These are phyloP conservation scores for Eonycteris spelaea DNA, from an alignment of 2,113 vertebrate genomes.

Conservation along the genomic window DNA sequence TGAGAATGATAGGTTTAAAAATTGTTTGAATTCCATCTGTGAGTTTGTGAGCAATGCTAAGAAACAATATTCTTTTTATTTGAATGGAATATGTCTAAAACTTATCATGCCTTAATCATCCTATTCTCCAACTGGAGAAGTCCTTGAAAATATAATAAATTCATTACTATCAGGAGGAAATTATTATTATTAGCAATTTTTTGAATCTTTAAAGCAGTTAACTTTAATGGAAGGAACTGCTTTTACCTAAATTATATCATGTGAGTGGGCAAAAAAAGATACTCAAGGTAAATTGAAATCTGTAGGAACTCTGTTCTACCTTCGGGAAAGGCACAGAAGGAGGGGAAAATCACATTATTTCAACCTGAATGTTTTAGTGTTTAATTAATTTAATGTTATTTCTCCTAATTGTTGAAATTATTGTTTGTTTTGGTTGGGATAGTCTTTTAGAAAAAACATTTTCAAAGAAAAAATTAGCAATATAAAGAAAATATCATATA, in stretches of 20 bases:
- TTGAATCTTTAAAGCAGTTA: slow-evolving; percentile 11
- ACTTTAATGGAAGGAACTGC: neutral
- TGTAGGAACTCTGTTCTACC: neutral
- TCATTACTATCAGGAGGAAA: neutral
- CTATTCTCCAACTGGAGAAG: neutral
- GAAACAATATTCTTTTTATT: slow-evolving; percentile 5
- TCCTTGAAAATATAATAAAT: slow-evolving; percentile 37
- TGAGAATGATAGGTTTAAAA: neutral
- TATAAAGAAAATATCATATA: neutral
- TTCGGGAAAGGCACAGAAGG: neutral
- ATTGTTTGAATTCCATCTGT: neutral
- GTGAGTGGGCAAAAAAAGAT: neutral
- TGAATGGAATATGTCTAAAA: slow-evolving; percentile 6
- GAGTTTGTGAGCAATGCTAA: slow-evolving; percentile 16
- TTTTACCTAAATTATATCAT: slow-evolving; percentile 19
- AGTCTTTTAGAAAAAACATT: neutral
- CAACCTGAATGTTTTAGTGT: neutral
- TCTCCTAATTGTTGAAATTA: neutral
- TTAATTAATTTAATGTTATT: neutral
- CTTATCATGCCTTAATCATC: neutral
- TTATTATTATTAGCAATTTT: slow-evolving; percentile 6
- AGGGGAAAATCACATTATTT: slow-evolving; percentile 1
- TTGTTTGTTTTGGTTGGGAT: neutral
- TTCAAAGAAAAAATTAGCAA: slow-evolving; percentile 34
- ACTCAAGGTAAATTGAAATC: slow-evolving; percentile 16